phyloP scores from a whole-genome alignment of 2,797 vertebrate species.

The Etheostoma perlongum region DNA sequence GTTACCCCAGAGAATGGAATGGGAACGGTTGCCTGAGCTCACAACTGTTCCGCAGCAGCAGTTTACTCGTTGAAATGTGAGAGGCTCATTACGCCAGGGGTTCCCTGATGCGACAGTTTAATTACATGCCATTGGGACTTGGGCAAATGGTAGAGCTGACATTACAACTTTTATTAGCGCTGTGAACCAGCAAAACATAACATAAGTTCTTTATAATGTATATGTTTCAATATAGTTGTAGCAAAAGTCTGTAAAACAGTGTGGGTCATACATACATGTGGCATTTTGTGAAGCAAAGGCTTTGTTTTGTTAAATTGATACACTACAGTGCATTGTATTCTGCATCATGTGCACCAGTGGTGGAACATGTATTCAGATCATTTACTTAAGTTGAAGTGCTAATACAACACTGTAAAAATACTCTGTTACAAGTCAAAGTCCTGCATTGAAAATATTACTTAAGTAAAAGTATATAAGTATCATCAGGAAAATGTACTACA shows the following conservation, averaged over 20 bases:
- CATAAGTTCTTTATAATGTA: conserved; percentile 41
- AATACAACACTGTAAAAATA: too few species aligned
- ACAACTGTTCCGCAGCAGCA: conserved; percentile 66
- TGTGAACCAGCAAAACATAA: conserved; percentile 51
- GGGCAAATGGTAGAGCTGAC: conserved; percentile 62
- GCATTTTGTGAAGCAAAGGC: conserved; percentile 5
- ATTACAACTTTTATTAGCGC: conserved; percentile 65
- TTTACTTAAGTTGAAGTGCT: too few species aligned
- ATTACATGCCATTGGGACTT: conserved; percentile 74
- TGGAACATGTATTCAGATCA: too few species aligned
- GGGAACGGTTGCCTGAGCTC: conserved; percentile 55
- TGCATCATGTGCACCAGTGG: too few species aligned
- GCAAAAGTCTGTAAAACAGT: conserved; percentile 11
- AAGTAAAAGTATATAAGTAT: too few species aligned
- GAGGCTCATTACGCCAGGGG: conserved; percentile 72
- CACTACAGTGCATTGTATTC: background rate
- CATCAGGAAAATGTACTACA: too few species aligned
- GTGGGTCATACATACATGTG: background rate
- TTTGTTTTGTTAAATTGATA: conserved; percentile 22
- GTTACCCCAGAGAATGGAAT: conserved; percentile 64
- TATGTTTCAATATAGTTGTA: conserved; percentile 30
- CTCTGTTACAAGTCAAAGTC: too few species aligned
- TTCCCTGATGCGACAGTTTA: conserved; percentile 79
- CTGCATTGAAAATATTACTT: too few species aligned
- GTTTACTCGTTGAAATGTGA: conserved; percentile 77